phyloP scores from a whole-genome alignment of 2,797 vertebrate genomes.

The Spatula clypeata region DNA sequence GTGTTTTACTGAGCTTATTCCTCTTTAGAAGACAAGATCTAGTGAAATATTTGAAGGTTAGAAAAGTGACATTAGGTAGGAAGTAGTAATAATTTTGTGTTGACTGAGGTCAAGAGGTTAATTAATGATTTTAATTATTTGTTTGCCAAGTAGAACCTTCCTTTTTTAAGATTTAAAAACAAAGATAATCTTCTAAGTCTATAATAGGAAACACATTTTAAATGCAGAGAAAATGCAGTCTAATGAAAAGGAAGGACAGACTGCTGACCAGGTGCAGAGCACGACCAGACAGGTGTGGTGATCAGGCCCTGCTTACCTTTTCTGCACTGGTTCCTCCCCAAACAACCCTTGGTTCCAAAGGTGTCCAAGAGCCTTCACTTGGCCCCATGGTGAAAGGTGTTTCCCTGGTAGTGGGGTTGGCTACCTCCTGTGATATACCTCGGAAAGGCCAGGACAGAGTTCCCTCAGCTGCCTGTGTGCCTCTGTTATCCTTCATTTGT shows the following conservation, averaged over 20 bases:
- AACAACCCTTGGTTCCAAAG: neutral
- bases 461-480: rapidly evolving
- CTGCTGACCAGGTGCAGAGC: neutral
- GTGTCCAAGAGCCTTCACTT: neutral
- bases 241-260: neutral
- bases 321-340: neutral
- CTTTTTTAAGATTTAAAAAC: neutral
- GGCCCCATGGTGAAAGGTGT: rapidly evolving
- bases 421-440: neutral
- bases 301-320: neutral
- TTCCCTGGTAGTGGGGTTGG: neutral
- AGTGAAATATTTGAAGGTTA: neutral
- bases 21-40: neutral
- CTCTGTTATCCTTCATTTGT: neutral
- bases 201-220: neutral
- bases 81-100: neutral
- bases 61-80: neutral
- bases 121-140: slow-evolving; percentile 17
- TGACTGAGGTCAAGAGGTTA: neutral
- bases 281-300: neutral
- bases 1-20: neutral
- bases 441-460: neutral
- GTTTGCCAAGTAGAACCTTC: neutral
- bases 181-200: neutral
- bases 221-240: neutral